A percentile compares a stretch with the other conserved stretches of the same genome.
These are phyloP conservation scores for Chromis chromis DNA, from an alignment of 2,797 vertebrate genomes.

Conservation along the genomic window DNA sequence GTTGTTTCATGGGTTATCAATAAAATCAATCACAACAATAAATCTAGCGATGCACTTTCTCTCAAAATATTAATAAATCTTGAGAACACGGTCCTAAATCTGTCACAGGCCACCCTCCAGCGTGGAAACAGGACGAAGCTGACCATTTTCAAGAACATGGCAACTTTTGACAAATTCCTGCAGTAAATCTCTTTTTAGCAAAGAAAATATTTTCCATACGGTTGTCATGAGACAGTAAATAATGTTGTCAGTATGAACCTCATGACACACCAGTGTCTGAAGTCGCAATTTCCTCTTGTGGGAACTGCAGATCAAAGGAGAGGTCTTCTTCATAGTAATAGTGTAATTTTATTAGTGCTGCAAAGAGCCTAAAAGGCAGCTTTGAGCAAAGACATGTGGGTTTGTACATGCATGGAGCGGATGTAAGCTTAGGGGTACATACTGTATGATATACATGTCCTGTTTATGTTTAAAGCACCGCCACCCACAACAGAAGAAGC, in stretches of 20 bases:
- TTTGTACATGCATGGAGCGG: slow-evolving; percentile 3
- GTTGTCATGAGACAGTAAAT: slow-evolving; percentile 49
- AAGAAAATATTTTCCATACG: slow-evolving; percentile 49
- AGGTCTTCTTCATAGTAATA: slow-evolving; percentile 12
- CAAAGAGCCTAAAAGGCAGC: slow-evolving; percentile 33
- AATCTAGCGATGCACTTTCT: not conserved
- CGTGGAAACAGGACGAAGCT: slow-evolving; percentile 14
- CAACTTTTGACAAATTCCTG: slow-evolving; percentile 15
- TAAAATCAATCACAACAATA: not conserved
- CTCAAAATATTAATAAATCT: not conserved
- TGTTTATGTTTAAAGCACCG: not conserved
- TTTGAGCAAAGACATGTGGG: slow-evolving; percentile 17
- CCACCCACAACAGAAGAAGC: not conserved
- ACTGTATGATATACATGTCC: not conserved
- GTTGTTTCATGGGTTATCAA: not conserved
- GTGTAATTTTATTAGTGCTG: slow-evolving; percentile 37
- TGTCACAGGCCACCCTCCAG: not conserved
- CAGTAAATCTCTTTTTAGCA: slow-evolving; percentile 42
- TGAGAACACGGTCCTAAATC: slow-evolving; percentile 13
- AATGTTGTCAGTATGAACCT: slow-evolving; percentile 47
- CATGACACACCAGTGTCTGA: slow-evolving; percentile 43
- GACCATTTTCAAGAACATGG: slow-evolving; percentile 35
- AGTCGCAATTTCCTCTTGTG: slow-evolving; percentile 58
- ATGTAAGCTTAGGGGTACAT: not conserved
- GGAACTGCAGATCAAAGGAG: slow-evolving; percentile 67